Base-by-base conservation (phyloP, 2,113 vertebrate species). In the Podarcis raffonei region DNA sequence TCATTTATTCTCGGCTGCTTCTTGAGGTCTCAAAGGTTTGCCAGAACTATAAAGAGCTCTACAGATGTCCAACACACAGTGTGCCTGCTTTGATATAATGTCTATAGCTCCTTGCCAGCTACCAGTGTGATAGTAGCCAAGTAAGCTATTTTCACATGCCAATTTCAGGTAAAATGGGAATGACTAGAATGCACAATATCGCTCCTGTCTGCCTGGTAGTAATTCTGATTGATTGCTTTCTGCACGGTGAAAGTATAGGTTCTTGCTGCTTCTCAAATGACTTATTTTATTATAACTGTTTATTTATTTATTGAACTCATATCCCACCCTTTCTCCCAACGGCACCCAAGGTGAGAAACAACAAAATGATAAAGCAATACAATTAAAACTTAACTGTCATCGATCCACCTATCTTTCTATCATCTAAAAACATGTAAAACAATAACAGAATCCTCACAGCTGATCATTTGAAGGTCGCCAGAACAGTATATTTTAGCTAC, bases 151-250 rank as follows among this genome's bases (percentile, higher is more conserved):
- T 59, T 69, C 30, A 68, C 62, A 39, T 76, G 65, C 79, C 72
- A 83, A 83, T 25, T 77, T 39, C 74, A 78, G 72, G 53, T 83
- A 78, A 87, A 87, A 87, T 78, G 48, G 42, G 74, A 78, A 83
- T 71, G 82, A 84, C 65, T 79, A 57, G n/a, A 71, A 77, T 65
- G 12, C 59, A 69, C 80, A 76, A 32, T 69, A 82, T 39, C 0
- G 39, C 57, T 84, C 75, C 66, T 72, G 42, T 79, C 48, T 82
- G 25, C 79, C 20, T 68, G 42, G 15, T 75, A 39, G 81, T 69
- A 90, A 82, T 76, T 77, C 32, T 68, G 72, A 83, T 57, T 57
- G 39, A 85, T 57, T n/a, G 42, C 3, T 82, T 20, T 20, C 32
- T 82, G 25, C 11, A 35, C 8, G n/a, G 71, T 22, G 42, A 66